Evolutionary conservation across 1,140 invertebrate genomes (phyloP).

Genomic region (Euura lappo): DNA sequence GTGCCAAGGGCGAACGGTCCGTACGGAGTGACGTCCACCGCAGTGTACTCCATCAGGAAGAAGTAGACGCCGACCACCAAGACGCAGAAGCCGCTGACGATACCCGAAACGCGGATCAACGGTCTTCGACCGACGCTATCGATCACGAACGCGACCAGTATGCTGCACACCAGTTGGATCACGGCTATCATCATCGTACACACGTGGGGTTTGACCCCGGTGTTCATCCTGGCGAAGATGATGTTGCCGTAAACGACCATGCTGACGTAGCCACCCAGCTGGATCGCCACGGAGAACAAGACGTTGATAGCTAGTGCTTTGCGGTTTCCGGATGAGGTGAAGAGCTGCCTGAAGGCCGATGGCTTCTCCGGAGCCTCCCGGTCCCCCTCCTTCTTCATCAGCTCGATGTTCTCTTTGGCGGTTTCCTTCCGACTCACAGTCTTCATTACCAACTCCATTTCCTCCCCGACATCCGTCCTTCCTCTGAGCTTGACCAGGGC

Average conservation of each 20-base stretch:
- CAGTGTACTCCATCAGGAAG: constrained; percentile 56
- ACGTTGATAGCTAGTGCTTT: constrained; percentile 71
- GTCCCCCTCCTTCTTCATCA: constrained; percentile 60
- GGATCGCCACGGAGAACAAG: constrained; percentile 71
- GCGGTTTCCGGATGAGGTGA: constrained; percentile 62
- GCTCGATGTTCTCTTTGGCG: constrained; percentile 52
- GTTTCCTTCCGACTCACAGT: not conserved
- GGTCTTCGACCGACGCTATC: constrained; percentile 61
- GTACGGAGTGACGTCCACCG: constrained; percentile 36
- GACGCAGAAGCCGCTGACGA: constrained; percentile 38
- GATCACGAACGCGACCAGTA: constrained; percentile 45
- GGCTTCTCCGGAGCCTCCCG: not conserved
- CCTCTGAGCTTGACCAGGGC: constrained; percentile 33
- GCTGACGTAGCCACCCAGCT: constrained; percentile 74
- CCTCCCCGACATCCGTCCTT: constrained; percentile 41
- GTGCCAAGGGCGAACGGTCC: constrained; percentile 65
- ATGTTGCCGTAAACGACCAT: constrained; percentile 74
- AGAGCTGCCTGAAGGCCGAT: constrained; percentile 59
- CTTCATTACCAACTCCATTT: constrained; percentile 41
- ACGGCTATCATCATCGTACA: constrained; percentile 56
- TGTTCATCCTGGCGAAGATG: constrained; percentile 71
- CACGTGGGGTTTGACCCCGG: constrained; percentile 48
- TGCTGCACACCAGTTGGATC: constrained; percentile 51
- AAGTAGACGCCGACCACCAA: constrained; percentile 67
- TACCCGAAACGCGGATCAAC: constrained; percentile 54